Conservation (phyloP, 2,113 vertebrate genomes). For the Panthera uncia region DNA sequence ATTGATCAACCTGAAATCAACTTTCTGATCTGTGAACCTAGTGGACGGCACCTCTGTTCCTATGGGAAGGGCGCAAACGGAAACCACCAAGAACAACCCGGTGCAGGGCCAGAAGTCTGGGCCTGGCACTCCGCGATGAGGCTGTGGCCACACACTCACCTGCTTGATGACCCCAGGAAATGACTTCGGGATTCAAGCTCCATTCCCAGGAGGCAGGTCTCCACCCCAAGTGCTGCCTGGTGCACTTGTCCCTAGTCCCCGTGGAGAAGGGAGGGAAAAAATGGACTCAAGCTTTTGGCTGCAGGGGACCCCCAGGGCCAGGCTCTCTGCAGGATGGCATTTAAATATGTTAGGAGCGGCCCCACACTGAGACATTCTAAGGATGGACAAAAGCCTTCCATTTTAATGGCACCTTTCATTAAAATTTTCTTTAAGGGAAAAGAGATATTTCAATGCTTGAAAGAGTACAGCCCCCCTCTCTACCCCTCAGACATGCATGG, state of each 20-base stretch:
- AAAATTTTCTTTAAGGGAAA: background rate
- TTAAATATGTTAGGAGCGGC: background rate
- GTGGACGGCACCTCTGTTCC: no score
- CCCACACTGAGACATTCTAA: background rate
- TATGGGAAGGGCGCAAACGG: fast-evolving
- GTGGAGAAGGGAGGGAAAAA: no score
- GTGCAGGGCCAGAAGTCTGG: fast-evolving
- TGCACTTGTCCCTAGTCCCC: no score
- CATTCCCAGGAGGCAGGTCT: background rate
- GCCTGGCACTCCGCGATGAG: fast-evolving
- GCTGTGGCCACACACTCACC: fast-evolving
- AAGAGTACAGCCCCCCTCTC: background rate
- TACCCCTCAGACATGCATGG: background rate
- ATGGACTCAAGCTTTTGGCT: background rate
- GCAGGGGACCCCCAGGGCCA: background rate
- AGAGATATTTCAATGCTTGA: background rate
- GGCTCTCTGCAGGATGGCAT: background rate
- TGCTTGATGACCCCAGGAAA: background rate
- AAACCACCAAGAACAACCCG: background rate
- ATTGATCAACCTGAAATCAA: background rate
- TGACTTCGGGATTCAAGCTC: background rate
- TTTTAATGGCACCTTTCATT: background rate
- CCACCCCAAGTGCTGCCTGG: background rate
- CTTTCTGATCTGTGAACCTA: fast-evolving
- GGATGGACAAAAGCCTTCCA: background rate